These are phyloP conservation scores for Perca schrenkii DNA, from an alignment of 2,113 vertebrate species.

Conservation along the genomic window DNA sequence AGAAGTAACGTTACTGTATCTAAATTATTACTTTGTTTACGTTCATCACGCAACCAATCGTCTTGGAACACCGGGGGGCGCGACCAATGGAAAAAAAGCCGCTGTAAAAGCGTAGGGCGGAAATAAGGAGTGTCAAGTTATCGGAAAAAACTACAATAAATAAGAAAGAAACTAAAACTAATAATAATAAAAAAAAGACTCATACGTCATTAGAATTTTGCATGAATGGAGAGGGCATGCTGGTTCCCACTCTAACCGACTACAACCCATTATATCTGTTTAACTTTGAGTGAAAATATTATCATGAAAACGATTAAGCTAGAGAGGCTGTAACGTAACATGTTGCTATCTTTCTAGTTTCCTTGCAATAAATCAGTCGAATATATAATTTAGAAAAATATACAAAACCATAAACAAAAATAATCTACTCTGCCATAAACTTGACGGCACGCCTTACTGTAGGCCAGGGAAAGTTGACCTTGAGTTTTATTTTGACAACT, in stretches of 20 bases:
- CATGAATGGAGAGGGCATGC: too few relatives aligned
- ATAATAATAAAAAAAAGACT: too few relatives aligned
- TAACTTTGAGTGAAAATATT: too few relatives aligned
- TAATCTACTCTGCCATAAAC: too few relatives aligned
- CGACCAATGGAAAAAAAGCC: constrained; percentile 50
- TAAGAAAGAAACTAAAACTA: too few relatives aligned
- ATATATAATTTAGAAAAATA: neutral
- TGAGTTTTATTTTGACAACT: constrained; percentile 48
- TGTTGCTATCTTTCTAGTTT: too few relatives aligned
- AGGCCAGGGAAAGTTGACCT: fast-evolving
- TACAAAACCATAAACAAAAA: constrained; percentile 1
- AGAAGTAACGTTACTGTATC: too few relatives aligned
- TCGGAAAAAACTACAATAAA: neutral
- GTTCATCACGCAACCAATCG: constrained; percentile 54
- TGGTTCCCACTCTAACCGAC: too few relatives aligned
- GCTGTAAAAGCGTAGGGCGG: constrained; percentile 33
- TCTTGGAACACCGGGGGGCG: constrained; percentile 59
- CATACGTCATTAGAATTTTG: too few relatives aligned
- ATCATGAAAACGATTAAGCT: too few relatives aligned
- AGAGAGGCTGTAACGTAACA: too few relatives aligned
- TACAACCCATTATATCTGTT: too few relatives aligned
- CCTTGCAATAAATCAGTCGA: neutral
- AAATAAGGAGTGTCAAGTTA: constrained; percentile 18
- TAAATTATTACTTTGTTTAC: constrained; percentile 13
- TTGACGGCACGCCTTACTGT: fast-evolving